Percentiles rank a stretch among this genome's conserved stretches.
Evolutionary conservation across 2,888 invertebrate genomes (phyloP).

Genomic region (Drosophila algonquin): DNA sequence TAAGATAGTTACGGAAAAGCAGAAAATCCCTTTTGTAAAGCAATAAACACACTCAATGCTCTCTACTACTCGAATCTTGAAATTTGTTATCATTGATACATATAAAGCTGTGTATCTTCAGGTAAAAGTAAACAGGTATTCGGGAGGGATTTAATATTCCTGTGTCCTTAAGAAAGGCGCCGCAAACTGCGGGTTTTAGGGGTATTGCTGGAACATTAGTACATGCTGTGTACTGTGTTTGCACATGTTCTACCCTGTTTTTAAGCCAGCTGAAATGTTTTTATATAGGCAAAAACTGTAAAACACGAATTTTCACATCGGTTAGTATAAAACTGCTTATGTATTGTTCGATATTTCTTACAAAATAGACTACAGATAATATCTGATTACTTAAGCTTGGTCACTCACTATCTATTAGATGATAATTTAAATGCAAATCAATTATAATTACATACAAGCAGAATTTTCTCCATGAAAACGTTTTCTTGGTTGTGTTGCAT

Average conservation of each 20-base stretch:
- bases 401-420: not conserved
- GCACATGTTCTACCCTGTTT: not conserved
- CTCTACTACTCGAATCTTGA: not conserved
- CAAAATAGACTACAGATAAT: conserved; percentile 2
- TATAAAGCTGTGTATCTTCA: too few relatives aligned
- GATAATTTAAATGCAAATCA: not conserved
- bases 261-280: too few relatives aligned
- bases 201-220: too few relatives aligned
- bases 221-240: not conserved
- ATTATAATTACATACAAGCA: conserved; percentile 10
- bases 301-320: not conserved
- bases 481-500: conserved; percentile 21
- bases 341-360: conserved; percentile 27
- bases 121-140: too few relatives aligned
- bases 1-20: not conserved
- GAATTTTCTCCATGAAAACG: conserved; percentile 7
- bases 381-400: not conserved
- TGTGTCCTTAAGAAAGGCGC: too few relatives aligned
- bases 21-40: not conserved
- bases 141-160: too few relatives aligned
- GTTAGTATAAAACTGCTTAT: conserved; percentile 39
- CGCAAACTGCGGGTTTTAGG: too few relatives aligned
- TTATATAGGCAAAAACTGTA: too few relatives aligned
- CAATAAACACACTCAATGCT: not conserved
- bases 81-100: not conserved